These are phyloP conservation scores for Buathra laborator DNA, from an alignment of 2,888 invertebrate species.

Conservation along the genomic window DNA sequence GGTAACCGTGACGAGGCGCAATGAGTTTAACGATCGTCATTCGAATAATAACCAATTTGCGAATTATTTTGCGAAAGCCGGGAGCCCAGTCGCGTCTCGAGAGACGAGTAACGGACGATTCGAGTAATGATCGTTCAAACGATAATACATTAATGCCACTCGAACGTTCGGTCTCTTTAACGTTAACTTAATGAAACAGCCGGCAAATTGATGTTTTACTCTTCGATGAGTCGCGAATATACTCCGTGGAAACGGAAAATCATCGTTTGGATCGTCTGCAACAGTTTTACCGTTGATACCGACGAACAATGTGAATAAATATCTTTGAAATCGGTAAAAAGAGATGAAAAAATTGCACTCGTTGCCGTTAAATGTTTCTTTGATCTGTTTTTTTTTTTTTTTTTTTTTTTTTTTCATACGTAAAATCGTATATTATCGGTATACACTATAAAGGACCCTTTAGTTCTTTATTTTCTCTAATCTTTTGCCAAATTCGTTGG, in stretches of 20 bases:
- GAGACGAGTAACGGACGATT: conserved; percentile 6
- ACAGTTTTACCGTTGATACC: too few species aligned
- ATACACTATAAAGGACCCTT: too few species aligned
- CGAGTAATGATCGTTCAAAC: conserved; percentile 30
- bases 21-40: conserved; percentile 48
- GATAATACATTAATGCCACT: conserved; percentile 32
- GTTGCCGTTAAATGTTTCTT: too few species aligned
- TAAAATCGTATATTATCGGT: too few species aligned
- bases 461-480: too few species aligned
- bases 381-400: too few species aligned
- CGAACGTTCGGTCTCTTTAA: background rate
- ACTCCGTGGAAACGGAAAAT: too few species aligned
- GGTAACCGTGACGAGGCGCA: conserved; percentile 16
- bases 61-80: conserved; percentile 42
- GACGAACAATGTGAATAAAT: too few species aligned
- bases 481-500: too few species aligned
- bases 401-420: too few species aligned
- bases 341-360: background rate
- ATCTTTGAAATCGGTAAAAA: background rate
- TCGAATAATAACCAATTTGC: conserved; percentile 65
- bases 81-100: background rate
- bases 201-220: background rate
- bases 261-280: too few species aligned
- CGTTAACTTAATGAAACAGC: background rate
- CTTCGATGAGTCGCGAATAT: too few species aligned